These are phyloP conservation scores for Macaria notata DNA, from an alignment of 2,888 invertebrate species.

Conservation along the genomic window DNA sequence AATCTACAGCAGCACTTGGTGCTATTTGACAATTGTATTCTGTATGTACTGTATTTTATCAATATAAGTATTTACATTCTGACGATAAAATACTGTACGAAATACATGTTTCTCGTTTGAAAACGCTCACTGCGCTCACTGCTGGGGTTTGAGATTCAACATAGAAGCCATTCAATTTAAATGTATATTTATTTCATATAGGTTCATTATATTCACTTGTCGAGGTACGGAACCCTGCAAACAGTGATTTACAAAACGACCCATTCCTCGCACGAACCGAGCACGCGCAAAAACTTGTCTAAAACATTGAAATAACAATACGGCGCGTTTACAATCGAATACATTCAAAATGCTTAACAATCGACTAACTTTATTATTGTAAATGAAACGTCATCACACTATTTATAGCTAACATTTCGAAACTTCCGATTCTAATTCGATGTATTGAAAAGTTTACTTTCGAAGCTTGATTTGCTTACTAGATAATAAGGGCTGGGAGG, in stretches of 20 bases:
- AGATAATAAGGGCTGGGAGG: background rate
- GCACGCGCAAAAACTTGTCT: slow-evolving; percentile 44
- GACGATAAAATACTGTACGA: too few species aligned
- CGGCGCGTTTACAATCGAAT: slow-evolving; percentile 46
- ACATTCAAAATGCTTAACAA: slow-evolving; percentile 56
- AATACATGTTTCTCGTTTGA: too few species aligned
- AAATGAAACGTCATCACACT: slow-evolving; percentile 53
- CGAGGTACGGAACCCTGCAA: too few species aligned
- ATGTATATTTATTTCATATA: too few species aligned
- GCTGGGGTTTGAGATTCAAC: too few species aligned
- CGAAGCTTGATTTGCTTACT: slow-evolving; percentile 51
- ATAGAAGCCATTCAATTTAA: too few species aligned
- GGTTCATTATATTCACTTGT: too few species aligned
- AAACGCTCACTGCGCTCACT: too few species aligned
- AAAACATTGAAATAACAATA: slow-evolving; percentile 47
- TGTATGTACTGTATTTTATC: too few species aligned
- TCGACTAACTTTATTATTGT: slow-evolving; percentile 50
- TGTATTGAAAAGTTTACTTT: slow-evolving; percentile 68
- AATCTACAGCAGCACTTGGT: too few species aligned
- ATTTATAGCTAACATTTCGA: slow-evolving; percentile 52
- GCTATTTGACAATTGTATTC: too few species aligned
- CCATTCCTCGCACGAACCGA: slow-evolving; percentile 52
- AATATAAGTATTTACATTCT: too few species aligned
- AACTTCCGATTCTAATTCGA: slow-evolving; percentile 68
- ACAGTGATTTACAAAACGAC: slow-evolving; percentile 32